Base-by-base conservation (phyloP, 2,797 vertebrate genomes). In the Pseudopleuronectes americanus region DNA sequence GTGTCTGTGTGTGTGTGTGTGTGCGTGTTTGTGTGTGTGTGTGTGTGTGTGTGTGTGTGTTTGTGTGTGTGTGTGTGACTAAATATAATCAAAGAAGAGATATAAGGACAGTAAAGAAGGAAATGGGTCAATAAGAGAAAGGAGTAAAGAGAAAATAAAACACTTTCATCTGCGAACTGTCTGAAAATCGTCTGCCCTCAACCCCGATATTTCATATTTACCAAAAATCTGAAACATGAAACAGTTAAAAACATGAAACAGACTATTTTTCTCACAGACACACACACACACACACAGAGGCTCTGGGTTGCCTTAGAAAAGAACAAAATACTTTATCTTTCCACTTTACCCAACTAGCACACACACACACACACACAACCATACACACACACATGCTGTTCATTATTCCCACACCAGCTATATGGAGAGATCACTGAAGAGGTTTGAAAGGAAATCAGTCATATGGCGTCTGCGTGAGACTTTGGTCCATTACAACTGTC, bases 341-440 rank as follows among this genome's bases (percentile, higher is more conserved):
- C 57, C 65, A 75, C 56, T 79, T 74, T 57, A 79, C 59, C 51
- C 71, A 81, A 84, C 79, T 5, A 60, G 38, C 75, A 76, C 56
- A 64, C 67, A 36, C 1, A 2, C 31, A 9, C 3, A 3, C 36
- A 12, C 1, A 21, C 16, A 45, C 60, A 57, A 24, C 24, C 28
- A 54, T 60, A 49, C 23, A 63, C 24, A 58, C 23, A 56, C 41
- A 61, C 33, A 47, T n/a, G 54, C 52, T 38, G 36, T 13, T 38
- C 12, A 38, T 38, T 38, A 38, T 38, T 38, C 36, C 36, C 36
- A 13, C 3, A 38, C 12, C 36, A 13, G 36, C 36, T 4, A 38
- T 4, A 38, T 13, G 36, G 36, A 38, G 36, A 38, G 12, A 38
- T 38, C 36, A 38, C 12, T 38, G 36, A 12, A 33, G 31, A 33